Evolutionary conservation across 1,140 invertebrate genomes (phyloP).

Genomic region (Tribolium madens): DNA sequence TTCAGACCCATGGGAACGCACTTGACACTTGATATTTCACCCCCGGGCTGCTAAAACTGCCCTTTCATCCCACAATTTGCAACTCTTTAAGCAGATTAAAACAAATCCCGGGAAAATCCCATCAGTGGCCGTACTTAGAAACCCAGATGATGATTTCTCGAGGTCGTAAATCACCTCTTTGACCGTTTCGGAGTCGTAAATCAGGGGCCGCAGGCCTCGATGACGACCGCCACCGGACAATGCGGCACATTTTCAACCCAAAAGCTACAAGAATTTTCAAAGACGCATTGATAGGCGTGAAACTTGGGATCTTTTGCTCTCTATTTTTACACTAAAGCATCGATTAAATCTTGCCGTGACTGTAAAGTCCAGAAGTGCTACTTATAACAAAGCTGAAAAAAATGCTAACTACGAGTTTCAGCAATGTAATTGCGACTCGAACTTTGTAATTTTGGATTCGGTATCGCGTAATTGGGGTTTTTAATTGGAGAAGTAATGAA

Average conservation of each 20-base stretch:
- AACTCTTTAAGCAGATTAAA: background rate
- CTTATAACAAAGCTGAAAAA: background rate
- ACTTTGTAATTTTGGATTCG: background rate
- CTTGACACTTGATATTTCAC: slow-evolving; percentile 63
- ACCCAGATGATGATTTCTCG: background rate
- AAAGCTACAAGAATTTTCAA: slow-evolving; percentile 14
- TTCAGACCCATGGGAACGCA: slow-evolving; percentile 62
- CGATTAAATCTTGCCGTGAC: background rate
- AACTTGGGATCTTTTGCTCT: slow-evolving; percentile 31
- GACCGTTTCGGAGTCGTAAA: slow-evolving; percentile 51
- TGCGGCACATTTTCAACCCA: slow-evolving; percentile 51
- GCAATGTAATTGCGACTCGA: background rate
- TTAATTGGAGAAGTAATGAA: no score
- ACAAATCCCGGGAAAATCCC: slow-evolving; percentile 14
- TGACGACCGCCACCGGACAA: slow-evolving; percentile 60
- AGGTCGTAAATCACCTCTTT: slow-evolving; percentile 56
- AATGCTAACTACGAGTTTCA: background rate
- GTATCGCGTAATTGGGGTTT: no score
- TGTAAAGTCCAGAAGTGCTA: background rate
- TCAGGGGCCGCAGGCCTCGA: slow-evolving; percentile 52
- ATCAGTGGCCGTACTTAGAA: slow-evolving; percentile 6
- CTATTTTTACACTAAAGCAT: no score
- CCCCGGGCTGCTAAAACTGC: slow-evolving; percentile 31
- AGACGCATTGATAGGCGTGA: slow-evolving; percentile 52
- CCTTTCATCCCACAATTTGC: slow-evolving; percentile 1